Conservation (phyloP, 2,797 vertebrate species). For the Chaenodraco wilsoni region DNA sequence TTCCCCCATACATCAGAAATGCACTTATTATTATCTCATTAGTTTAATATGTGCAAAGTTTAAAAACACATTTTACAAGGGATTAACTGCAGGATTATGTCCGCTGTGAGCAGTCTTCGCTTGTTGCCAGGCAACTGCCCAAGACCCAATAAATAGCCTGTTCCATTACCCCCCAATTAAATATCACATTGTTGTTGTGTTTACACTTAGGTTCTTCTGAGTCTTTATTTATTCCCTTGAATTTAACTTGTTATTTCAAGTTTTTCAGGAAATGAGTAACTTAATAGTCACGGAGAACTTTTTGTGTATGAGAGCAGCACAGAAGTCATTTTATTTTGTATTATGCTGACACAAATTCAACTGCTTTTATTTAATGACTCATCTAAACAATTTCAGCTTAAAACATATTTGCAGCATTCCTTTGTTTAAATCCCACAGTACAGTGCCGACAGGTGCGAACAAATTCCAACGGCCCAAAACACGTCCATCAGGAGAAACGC, state of each 20-base stretch:
- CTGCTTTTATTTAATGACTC: too few relatives aligned
- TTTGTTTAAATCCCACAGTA: too few relatives aligned
- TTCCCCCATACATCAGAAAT: neutral
- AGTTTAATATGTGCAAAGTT: neutral
- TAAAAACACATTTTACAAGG: neutral
- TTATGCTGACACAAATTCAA: too few relatives aligned
- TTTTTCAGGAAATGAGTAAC: neutral
- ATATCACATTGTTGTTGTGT: neutral
- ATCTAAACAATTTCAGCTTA: too few relatives aligned
- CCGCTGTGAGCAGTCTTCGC: neutral
- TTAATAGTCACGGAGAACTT: neutral
- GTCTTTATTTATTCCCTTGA: neutral
- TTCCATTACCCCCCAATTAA: neutral
- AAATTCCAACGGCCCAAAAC: too few relatives aligned
- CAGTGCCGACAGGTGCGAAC: too few relatives aligned
- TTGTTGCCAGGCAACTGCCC: conserved; percentile 5
- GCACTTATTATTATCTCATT: neutral
- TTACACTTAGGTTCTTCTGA: neutral
- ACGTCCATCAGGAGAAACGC: too few relatives aligned
- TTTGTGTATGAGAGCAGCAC: too few relatives aligned
- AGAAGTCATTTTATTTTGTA: too few relatives aligned
- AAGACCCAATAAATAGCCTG: neutral
- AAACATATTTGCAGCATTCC: too few relatives aligned
- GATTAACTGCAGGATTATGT: neutral
- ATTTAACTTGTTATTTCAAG: neutral